These are phyloP conservation scores for Pterostichus niger DNA, from an alignment of 2,888 invertebrate species.

Conservation along the genomic window DNA sequence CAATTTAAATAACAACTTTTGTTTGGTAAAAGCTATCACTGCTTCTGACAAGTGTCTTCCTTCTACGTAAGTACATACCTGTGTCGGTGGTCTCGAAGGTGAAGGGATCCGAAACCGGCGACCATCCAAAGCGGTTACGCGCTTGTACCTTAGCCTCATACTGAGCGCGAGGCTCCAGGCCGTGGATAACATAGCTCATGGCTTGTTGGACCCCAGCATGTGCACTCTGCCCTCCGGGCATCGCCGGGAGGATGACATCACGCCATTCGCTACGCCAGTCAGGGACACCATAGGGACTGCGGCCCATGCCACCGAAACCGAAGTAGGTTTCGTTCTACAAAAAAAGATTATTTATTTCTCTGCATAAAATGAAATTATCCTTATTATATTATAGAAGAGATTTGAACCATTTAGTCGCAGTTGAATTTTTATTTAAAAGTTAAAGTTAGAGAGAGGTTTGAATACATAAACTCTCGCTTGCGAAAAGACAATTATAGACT, in stretches of 20 bases:
- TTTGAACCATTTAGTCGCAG: too few relatives aligned
- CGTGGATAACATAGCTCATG: constrained; percentile 84
- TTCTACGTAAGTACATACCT: constrained; percentile 76
- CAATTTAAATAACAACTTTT: too few relatives aligned
- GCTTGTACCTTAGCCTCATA: constrained; percentile 85
- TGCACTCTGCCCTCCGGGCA: constrained; percentile 68
- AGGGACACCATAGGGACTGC: constrained; percentile 70
- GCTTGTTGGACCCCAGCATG: constrained; percentile 80
- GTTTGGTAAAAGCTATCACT: too few relatives aligned
- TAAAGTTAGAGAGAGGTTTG: too few relatives aligned
- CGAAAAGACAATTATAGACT: too few relatives aligned
- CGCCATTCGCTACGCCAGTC: constrained; percentile 79
- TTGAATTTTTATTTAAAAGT: too few relatives aligned
- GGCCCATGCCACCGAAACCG: constrained; percentile 74
- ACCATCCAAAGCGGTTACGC: constrained; percentile 85
- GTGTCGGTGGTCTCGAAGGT: constrained; percentile 82
- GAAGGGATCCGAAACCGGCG: constrained; percentile 82
- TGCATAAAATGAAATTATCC: too few relatives aligned
- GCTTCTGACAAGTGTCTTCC: neutral
- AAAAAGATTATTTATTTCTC: neutral
- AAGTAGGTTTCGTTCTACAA: constrained; percentile 74
- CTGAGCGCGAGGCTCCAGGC: constrained; percentile 82
- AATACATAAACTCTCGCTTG: too few relatives aligned
- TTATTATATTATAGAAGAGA: too few relatives aligned
- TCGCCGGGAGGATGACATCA: constrained; percentile 80